phyloP scores from a whole-genome alignment of 2,113 vertebrate species.

The Parus major region DNA sequence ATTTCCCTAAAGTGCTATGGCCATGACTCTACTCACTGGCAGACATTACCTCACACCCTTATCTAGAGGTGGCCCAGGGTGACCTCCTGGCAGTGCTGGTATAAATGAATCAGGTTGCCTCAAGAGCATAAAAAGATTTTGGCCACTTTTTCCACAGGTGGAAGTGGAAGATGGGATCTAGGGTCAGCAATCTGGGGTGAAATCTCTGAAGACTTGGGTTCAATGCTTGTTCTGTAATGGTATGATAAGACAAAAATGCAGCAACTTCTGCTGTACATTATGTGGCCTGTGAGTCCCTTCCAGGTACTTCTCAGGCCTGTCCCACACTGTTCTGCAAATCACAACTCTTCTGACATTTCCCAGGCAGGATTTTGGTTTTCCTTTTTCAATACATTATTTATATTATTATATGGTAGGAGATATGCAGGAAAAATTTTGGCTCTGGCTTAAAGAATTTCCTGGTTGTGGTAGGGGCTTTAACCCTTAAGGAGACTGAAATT shows the following conservation, averaged over 20 bases:
- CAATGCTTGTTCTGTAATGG: background rate
- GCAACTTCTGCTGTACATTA: background rate
- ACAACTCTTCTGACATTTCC: background rate
- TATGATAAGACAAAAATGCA: background rate
- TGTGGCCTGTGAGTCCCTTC: background rate
- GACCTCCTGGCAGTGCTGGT: background rate
- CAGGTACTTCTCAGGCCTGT: background rate
- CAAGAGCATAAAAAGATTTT: background rate
- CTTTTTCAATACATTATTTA: background rate
- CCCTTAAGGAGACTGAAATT: background rate
- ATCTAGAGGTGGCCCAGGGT: background rate
- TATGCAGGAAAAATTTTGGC: background rate
- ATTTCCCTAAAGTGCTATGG: background rate
- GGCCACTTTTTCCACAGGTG: background rate
- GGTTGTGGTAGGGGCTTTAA: background rate
- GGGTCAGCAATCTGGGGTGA: background rate
- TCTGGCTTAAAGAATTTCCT: background rate
- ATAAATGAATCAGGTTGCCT: background rate
- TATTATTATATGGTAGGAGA: background rate
- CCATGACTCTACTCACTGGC: background rate
- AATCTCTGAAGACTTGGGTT: background rate
- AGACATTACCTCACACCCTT: background rate
- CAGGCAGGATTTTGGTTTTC: background rate
- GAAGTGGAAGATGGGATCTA: background rate
- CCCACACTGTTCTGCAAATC: background rate